phyloP scores from a whole-genome alignment of 2,888 invertebrate genomes.

The Bhutanitis thaidina region DNA sequence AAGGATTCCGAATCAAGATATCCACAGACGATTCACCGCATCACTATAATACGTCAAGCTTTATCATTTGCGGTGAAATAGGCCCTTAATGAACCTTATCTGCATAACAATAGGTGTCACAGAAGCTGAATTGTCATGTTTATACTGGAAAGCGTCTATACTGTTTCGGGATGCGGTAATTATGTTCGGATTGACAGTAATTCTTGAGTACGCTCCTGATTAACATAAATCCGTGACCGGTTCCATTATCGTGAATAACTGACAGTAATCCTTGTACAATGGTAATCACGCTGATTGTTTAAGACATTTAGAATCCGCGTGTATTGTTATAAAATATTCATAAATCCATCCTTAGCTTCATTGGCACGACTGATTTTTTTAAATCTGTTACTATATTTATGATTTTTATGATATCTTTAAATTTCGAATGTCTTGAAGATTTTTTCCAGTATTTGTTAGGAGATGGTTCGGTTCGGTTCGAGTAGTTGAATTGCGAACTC shows the following conservation, averaged over 20 bases:
- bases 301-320: constrained; percentile 5
- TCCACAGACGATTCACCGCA: constrained; percentile 13
- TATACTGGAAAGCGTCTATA: not conserved
- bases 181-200: constrained; percentile 18
- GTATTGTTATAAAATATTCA: constrained; percentile 14
- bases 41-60: constrained; percentile 9
- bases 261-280: constrained; percentile 17
- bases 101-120: not conserved
- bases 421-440: too few relatives aligned
- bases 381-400: too few relatives aligned
- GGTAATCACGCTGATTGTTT: constrained; percentile 15
- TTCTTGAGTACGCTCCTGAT: constrained; percentile 16
- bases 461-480: too few relatives aligned
- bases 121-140: not conserved
- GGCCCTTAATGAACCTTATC: not conserved
- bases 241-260: constrained; percentile 12
- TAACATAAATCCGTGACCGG: constrained; percentile 17
- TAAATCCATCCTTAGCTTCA: not conserved
- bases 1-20: constrained; percentile 21
- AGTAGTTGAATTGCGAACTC: too few relatives aligned
- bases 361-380: not conserved
- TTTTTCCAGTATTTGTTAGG: too few relatives aligned
- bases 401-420: too few relatives aligned
- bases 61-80: not conserved
- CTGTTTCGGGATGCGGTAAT: constrained; percentile 17